Evolutionary conservation across 2,888 invertebrate genomes (phyloP).

Genomic region (Quadriops clusia): DNA sequence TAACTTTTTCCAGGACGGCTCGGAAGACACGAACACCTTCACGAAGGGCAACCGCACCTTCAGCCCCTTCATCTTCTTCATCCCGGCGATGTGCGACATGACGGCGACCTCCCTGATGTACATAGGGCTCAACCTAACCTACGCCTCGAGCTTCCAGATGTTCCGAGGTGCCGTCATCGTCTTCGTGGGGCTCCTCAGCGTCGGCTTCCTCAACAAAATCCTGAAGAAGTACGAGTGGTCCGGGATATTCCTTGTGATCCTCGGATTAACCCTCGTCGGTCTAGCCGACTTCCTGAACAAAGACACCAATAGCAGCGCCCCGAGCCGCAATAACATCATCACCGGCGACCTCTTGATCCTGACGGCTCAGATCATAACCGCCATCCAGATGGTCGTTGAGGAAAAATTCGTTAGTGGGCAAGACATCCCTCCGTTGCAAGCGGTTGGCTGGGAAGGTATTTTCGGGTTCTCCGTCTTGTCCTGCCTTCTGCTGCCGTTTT

Average conservation of each 20-base stretch:
- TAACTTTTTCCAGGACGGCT: slow-evolving; percentile 29
- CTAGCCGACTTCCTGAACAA: slow-evolving; percentile 53
- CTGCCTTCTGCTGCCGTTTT: slow-evolving; percentile 61
- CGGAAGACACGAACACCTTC: slow-evolving; percentile 46
- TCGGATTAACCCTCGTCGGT: slow-evolving; percentile 63
- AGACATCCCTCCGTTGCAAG: slow-evolving; percentile 82
- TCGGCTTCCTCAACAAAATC: slow-evolving; percentile 59
- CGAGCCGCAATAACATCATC: slow-evolving; percentile 59
- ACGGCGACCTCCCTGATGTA: slow-evolving; percentile 83
- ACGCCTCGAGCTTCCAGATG: slow-evolving; percentile 94
- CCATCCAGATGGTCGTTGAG: slow-evolving; percentile 89
- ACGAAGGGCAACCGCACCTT: slow-evolving; percentile 63
- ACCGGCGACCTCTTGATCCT: slow-evolving; percentile 70
- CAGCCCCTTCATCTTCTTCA: slow-evolving; percentile 65
- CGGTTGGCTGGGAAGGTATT: slow-evolving; percentile 87
- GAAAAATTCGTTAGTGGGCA: slow-evolving; percentile 77
- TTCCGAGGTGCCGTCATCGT: slow-evolving; percentile 79
- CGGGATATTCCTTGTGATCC: slow-evolving; percentile 60
- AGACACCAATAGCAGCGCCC: slow-evolving; percentile 30
- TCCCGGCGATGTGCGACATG: slow-evolving; percentile 85
- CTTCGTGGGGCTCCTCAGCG: slow-evolving; percentile 81
- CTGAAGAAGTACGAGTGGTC: slow-evolving; percentile 59
- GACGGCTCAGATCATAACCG: slow-evolving; percentile 67
- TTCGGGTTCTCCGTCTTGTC: slow-evolving; percentile 57
- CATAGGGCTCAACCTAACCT: slow-evolving; percentile 81